Base-by-base conservation (phyloP, 1,140 invertebrate species). In the Caenorhabditis inopinata region DNA sequence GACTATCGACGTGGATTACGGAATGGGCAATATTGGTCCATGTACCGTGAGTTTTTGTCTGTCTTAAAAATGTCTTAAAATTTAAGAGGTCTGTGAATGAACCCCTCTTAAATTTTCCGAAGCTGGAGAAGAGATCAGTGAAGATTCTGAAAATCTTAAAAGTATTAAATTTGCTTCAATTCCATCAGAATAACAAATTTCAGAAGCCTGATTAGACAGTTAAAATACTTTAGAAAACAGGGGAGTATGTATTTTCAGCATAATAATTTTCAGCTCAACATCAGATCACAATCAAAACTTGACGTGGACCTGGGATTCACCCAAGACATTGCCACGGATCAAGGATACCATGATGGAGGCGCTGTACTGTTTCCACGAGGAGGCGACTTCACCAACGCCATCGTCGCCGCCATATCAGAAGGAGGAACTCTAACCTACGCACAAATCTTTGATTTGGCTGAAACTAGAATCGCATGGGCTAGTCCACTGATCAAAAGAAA, bases 401-500 rank as follows among this genome's bases (percentile, higher is more conserved):
- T 83, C 14, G 68, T 83, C 7, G 82, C 74, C 0, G 48, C 23
- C 0, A 80, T 62, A 1, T 32, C 74, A 68, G 23, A 25, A n/a
- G 79, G 49, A 58, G 80, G 74, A 6, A 32, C 45, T 16, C 16
- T 77, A 1, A 83, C 45, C 16, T 78, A 83, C 29, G 82, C 49
- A 18, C 82, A 83, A 23, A 77, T 83, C 21, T 73, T 62, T 11
- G 53, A 78, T 25, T 42, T 82, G 38, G 74, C 18, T 9, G 82
- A 83, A 23, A 74, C 53, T 7, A n/a, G 48, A 9, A 58, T 83
- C 23, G 25, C 82, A 1, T 83, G 82, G 82, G 79, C 80, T 21
- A 79, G 82, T n/a, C 82, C 82, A 11, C 18, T 83, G 5, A 53
- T 77, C 18, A 32, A 68, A 14, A 23, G 82, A 32, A 18, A 32